Evolutionary conservation across 37 sponge, comb jelly and placozoan genomes (phyloP).

Genomic region (Spongia lamella): DNA sequence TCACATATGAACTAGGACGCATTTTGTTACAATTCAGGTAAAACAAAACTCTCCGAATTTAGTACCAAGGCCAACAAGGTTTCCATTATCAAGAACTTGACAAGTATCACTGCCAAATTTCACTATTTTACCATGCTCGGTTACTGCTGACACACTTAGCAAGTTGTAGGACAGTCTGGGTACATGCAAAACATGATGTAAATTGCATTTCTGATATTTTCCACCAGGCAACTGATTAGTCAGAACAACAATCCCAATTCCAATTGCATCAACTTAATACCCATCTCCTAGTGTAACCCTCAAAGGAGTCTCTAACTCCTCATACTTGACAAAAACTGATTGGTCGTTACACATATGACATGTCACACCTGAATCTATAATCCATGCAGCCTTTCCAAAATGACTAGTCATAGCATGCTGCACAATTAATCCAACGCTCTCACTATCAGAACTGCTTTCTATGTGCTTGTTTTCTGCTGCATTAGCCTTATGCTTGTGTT

Average conservation of each 20-base stretch:
- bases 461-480: background rate
- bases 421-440: background rate
- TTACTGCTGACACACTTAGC: background rate
- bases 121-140: slow-evolving; percentile 1
- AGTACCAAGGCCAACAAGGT: background rate
- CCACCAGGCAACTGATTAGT: background rate
- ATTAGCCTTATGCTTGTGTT: background rate
- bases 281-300: slow-evolving; percentile 5
- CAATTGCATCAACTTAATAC: background rate
- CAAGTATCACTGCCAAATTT: background rate
- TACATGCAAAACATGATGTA: slow-evolving; percentile 5
- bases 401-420: slow-evolving; percentile 1
- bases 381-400: background rate
- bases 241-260: slow-evolving; percentile 6
- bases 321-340: background rate
- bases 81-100: background rate
- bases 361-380: slow-evolving; percentile 9
- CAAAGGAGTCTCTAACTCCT: background rate
- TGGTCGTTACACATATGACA: background rate
- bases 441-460: background rate
- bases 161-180: slow-evolving; percentile 13
- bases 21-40: slow-evolving; percentile 9
- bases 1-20: background rate
- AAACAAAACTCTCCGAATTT: background rate
- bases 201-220: background rate